Percentiles rank a stretch among this genome's conserved stretches.
Conservation (phyloP, 2,113 vertebrate species). For the Synodontis membranacea region DNA sequence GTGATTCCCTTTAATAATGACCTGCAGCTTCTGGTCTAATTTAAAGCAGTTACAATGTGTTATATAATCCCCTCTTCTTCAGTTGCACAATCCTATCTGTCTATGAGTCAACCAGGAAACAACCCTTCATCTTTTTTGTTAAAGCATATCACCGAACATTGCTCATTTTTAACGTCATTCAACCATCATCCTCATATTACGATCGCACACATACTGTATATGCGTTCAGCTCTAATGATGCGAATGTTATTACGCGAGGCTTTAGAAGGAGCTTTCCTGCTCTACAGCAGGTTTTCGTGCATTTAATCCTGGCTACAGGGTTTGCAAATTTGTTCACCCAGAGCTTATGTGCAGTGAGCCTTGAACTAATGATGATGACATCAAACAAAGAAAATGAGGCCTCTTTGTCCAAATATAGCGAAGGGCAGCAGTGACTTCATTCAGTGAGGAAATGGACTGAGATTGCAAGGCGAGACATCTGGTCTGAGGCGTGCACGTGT, state of each 20-base stretch:
- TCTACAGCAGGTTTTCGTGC: slow-evolving; percentile 19
- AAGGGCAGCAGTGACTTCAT: slow-evolving; percentile 47
- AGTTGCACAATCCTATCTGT: neutral
- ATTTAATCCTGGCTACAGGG: slow-evolving; percentile 17
- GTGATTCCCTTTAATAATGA: slow-evolving; percentile 28
- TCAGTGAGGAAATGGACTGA: slow-evolving; percentile 34
- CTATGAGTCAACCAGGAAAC: slow-evolving; percentile 7
- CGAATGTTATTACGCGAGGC: slow-evolving; percentile 19
- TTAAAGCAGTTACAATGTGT: slow-evolving; percentile 21
- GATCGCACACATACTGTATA: neutral
- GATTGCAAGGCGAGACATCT: slow-evolving; percentile 52
- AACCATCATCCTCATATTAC: slow-evolving; percentile 3
- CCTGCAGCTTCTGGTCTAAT: slow-evolving; percentile 24
- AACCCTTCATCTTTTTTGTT: slow-evolving; percentile 1
- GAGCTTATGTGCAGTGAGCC: slow-evolving; percentile 38
- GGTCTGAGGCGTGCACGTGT: slow-evolving; percentile 18
- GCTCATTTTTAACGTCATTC: neutral
- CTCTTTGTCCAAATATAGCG: slow-evolving; percentile 56
- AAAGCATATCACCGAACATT: neutral
- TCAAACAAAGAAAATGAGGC: slow-evolving; percentile 53
- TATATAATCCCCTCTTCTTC: slow-evolving; percentile 8
- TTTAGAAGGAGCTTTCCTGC: slow-evolving; percentile 25
- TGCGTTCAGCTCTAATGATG: slow-evolving; percentile 36
- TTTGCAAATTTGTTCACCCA: slow-evolving; percentile 32
- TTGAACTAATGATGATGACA: slow-evolving; percentile 46